Evolutionary conservation across 2,888 invertebrate genomes (phyloP).

Genomic region (Rhogogaster chlorosoma): DNA sequence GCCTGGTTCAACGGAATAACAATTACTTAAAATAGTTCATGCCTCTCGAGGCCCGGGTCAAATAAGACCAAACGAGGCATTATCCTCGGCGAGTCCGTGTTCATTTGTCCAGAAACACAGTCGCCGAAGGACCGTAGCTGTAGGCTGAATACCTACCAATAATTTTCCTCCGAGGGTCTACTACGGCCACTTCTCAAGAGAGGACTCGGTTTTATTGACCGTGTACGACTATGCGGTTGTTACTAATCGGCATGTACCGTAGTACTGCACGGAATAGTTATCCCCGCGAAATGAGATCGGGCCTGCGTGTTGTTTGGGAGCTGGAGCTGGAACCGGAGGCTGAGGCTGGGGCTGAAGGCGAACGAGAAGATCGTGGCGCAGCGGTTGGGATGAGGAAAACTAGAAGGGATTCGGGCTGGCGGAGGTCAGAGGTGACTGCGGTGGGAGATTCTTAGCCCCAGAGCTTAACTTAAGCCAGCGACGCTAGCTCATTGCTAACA

Average conservation of each 20-base stretch:
- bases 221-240: constrained; percentile 30
- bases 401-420: constrained; percentile 19
- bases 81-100: not conserved
- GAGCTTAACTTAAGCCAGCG: constrained; percentile 51
- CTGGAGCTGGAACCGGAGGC: not conserved
- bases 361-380: constrained; percentile 20
- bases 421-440: constrained; percentile 48
- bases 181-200: constrained; percentile 6
- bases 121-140: not conserved
- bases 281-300: constrained; percentile 40
- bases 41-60: not conserved
- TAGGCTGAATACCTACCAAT: constrained; percentile 23
- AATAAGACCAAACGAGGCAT: not conserved
- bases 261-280: constrained; percentile 35
- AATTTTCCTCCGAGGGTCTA: constrained; percentile 4
- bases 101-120: constrained; percentile 23
- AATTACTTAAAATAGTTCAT: constrained; percentile 35
- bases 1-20: constrained; percentile 19
- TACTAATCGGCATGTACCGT: constrained; percentile 43
- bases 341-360: not conserved
- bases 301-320: constrained; percentile 9
- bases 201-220: constrained; percentile 23
- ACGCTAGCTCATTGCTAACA: constrained; percentile 50
- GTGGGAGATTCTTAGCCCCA: constrained; percentile 45
- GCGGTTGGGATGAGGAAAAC: constrained; percentile 20